Base-by-base conservation (phyloP, 1,140 invertebrate genomes). In the Pogonomyrmex californicus region DNA sequence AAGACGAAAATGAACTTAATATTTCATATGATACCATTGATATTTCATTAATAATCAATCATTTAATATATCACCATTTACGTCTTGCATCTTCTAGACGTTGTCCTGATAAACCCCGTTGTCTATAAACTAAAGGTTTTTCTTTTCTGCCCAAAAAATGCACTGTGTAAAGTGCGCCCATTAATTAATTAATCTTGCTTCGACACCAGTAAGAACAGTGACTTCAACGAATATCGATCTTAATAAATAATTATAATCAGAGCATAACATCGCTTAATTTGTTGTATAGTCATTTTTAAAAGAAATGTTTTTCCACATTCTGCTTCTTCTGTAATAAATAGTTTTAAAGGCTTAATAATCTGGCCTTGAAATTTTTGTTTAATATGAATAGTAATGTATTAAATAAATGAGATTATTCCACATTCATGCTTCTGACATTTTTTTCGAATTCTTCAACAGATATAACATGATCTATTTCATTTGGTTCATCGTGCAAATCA, bases 271-370 rank as follows among this genome's bases (percentile, higher is more conserved):
- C 33, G 60, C 0, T 62, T 62, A 62, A 62, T 62, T 1, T 36
- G 4, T 62, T 62, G 60, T 36, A 14, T 14, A 36, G 36, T 62
- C 60, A 62, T 62, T 62, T 36, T 63, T 6, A 63, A 63, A 63
- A 63, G 5, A 17, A 62, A 63, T 5, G 60, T 63, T 36, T 63
- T 63, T 7, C 33, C 5, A 63, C 60, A 65, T 65, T 36, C 62
- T n/a, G 36, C 62, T n/a, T 36, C 62, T 65, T 17, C 62, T 65
- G 62, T 38, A 65, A 65, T 65, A n/a, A 65, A 65, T 2, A 65
- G n/a, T 65, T 14, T 6, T 65, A 65, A 38, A 38, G 62, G 6
- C 38, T 65, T 14, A 65, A 9, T 63, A 1, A 9, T 5, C n/a
- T 66, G 63, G 12, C 36, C 2, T 41, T 66, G 36, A 66, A 41